Evolutionary conservation across 1,140 invertebrate genomes (phyloP).

Genomic region (Drosophila rufa): DNA sequence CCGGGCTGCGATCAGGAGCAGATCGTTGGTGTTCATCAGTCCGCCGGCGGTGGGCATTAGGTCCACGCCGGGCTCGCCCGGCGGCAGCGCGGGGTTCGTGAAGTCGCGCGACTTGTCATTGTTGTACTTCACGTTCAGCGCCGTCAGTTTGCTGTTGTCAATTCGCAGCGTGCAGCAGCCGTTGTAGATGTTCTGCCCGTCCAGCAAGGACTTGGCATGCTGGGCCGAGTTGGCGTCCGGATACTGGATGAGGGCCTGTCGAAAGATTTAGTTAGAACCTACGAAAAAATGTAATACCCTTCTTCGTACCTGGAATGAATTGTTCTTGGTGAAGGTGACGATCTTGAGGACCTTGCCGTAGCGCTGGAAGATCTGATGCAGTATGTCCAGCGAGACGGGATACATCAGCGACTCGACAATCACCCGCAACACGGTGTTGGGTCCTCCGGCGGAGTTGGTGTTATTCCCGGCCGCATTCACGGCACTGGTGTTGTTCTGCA

Average conservation of each 20-base stretch:
- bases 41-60: constrained; percentile 88
- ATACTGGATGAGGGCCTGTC: constrained; percentile 98
- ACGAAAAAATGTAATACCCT: too few relatives aligned
- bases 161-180: constrained; percentile 99
- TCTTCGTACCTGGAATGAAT: constrained; percentile 92
- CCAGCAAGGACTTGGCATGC: constrained; percentile 96
- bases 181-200: constrained; percentile 99
- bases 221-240: constrained; percentile 98
- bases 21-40: constrained; percentile 87
- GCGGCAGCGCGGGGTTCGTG: constrained; percentile 98
- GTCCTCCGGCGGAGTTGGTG: constrained; percentile 93
- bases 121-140: constrained; percentile 99
- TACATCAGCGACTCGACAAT: constrained; percentile 99
- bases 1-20: constrained; percentile 89
- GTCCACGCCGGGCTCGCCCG: constrained; percentile 93
- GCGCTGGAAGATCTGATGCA: constrained; percentile 98
- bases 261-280: neutral
- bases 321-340: constrained; percentile 99
- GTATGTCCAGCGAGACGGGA: constrained; percentile 98
- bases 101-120: constrained; percentile 99
- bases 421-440: constrained; percentile 98
- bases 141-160: constrained; percentile 99
- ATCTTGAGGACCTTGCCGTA: constrained; percentile 99
- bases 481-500: constrained; percentile 84
- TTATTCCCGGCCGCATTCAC: constrained; percentile 72